A percentile compares a stretch with the other conserved stretches of the same genome.
phyloP scores from a whole-genome alignment of 2,113 vertebrate genomes.

The Gobius niger region DNA sequence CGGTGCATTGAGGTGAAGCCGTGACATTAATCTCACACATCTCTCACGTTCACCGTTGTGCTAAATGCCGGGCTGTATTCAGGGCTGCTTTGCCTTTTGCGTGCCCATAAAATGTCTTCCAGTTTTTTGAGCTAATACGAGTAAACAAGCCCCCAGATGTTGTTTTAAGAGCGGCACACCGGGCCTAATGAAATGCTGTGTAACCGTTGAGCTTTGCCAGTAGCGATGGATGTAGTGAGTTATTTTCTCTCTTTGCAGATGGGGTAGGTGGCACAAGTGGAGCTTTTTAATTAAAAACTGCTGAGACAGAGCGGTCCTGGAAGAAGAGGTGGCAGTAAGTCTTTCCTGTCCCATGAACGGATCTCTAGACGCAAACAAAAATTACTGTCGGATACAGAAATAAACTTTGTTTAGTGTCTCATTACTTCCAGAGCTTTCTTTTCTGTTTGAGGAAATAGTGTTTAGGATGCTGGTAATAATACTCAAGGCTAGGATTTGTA shows the following conservation, averaged over 20 bases:
- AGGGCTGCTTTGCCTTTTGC: conserved; percentile 5
- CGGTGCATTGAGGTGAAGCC: neutral
- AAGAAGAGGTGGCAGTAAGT: conserved; percentile 46
- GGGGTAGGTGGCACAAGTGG: conserved; percentile 67
- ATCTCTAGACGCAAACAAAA: conserved; percentile 12
- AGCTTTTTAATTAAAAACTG: conserved; percentile 78
- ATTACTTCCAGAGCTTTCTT: neutral
- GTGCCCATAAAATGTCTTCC: conserved; percentile 19
- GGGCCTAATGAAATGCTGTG: conserved; percentile 40
- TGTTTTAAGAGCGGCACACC: conserved; percentile 30
- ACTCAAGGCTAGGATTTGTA: too few species aligned
- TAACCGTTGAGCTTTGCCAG: conserved; percentile 37
- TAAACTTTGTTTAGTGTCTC: conserved; percentile 33
- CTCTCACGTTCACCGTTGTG: neutral
- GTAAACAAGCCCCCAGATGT: conserved; percentile 36
- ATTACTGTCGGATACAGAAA: conserved; percentile 40
- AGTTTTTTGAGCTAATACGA: conserved; percentile 8
- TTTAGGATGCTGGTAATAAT: neutral
- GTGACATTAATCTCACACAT: too few species aligned
- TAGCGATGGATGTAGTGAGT: conserved; percentile 47
- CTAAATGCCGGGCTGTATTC: conserved; percentile 3
- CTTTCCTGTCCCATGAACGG: conserved; percentile 25
- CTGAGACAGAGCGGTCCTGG: conserved; percentile 66
- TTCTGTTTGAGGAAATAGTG: neutral
- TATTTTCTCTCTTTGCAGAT: conserved; percentile 54